These are phyloP conservation scores for Chrysodeixis includens DNA, from an alignment of 2,888 invertebrate genomes.

Conservation along the genomic window DNA sequence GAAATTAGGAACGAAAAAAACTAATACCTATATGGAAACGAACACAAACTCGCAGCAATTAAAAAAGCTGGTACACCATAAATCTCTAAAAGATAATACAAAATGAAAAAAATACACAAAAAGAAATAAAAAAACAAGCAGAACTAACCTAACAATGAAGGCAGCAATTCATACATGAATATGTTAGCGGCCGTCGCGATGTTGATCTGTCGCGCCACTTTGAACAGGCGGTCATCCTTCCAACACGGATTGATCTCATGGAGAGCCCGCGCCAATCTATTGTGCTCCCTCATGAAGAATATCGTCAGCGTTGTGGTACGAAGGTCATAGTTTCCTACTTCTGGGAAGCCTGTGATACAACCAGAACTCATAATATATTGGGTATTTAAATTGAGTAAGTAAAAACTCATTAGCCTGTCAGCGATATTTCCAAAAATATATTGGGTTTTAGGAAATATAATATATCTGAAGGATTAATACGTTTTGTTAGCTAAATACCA, in stretches of 20 bases:
- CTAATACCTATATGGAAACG: not conserved
- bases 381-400: too few species aligned
- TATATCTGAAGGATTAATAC: not conserved
- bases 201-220: constrained; percentile 78
- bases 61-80: not conserved
- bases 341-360: constrained; percentile 64
- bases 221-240: constrained; percentile 80
- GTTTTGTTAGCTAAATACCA: not conserved
- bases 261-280: constrained; percentile 72
- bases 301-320: constrained; percentile 74
- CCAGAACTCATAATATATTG: too few species aligned
- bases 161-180: constrained; percentile 78
- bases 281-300: constrained; percentile 81
- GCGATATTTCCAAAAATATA: too few species aligned
- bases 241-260: constrained; percentile 78
- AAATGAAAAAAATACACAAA: not conserved
- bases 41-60: not conserved
- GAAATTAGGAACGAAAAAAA: not conserved
- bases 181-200: constrained; percentile 77
- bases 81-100: constrained; percentile 1
- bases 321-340: constrained; percentile 75
- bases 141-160: constrained; percentile 73
- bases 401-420: too few species aligned
- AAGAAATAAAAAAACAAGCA: not conserved
- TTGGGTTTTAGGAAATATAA: too few species aligned